Evolutionary conservation across 2,888 invertebrate genomes (phyloP).

Genomic region (Parapristionchus giblindavisi): DNA sequence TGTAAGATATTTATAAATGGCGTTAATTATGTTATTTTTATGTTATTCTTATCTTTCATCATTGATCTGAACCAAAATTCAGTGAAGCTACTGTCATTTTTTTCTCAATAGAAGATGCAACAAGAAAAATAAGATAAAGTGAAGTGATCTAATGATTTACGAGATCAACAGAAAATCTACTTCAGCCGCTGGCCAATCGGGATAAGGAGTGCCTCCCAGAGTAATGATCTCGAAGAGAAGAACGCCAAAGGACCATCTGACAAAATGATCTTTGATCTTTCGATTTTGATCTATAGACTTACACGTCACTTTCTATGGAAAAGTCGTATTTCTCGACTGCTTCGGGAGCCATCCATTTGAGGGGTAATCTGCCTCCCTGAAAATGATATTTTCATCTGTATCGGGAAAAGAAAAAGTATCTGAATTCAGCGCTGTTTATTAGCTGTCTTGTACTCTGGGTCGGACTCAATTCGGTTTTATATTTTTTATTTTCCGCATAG

Average conservation of each 20-base stretch:
- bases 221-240: constrained; percentile 31
- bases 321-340: constrained; percentile 24
- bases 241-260: constrained; percentile 27
- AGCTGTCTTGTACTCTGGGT: too few relatives aligned
- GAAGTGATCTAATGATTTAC: too few relatives aligned
- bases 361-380: constrained; percentile 25
- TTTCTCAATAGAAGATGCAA: not conserved
- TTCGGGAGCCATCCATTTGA: constrained; percentile 33
- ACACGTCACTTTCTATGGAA: constrained; percentile 27
- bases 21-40: too few relatives aligned
- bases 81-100: not conserved
- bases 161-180: too few relatives aligned
- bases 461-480: too few relatives aligned
- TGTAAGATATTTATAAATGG: too few relatives aligned
- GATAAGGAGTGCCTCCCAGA: constrained; percentile 20
- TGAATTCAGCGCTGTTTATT: not conserved
- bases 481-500: too few relatives aligned
- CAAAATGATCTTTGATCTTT: not conserved
- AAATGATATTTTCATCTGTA: not conserved
- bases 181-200: constrained; percentile 31
- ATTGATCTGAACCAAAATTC: too few relatives aligned
- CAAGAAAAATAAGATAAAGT: not conserved
- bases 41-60: too few relatives aligned
- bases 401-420: not conserved
- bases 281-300: not conserved